These are phyloP conservation scores for Vulpes lagopus DNA, from an alignment of 2,113 vertebrate species.

Conservation along the genomic window DNA sequence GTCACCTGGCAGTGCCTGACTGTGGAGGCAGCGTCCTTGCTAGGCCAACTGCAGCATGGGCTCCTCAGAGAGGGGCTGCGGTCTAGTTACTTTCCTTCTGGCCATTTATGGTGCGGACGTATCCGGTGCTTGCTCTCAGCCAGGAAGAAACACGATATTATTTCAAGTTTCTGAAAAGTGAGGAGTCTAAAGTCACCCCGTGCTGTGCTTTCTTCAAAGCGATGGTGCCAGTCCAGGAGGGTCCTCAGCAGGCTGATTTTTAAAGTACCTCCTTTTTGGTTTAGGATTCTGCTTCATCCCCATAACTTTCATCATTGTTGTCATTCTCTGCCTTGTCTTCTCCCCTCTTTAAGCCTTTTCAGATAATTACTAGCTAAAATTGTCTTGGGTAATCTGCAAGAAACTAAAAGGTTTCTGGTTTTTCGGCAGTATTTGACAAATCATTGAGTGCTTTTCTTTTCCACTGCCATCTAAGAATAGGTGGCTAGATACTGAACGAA, in stretches of 20 bases:
- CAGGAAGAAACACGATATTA: background rate
- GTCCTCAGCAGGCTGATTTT: background rate
- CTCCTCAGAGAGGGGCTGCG: background rate
- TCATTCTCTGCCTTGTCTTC: slow-evolving; percentile 85
- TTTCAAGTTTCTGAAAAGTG: background rate
- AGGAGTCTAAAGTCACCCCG: background rate
- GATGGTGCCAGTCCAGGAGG: background rate
- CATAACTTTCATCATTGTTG: slow-evolving; percentile 42
- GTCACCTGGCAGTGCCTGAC: background rate
- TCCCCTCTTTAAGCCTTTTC: slow-evolving; percentile 89
- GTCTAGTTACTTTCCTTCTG: background rate
- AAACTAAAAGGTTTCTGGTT: slow-evolving; percentile 95
- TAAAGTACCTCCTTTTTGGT: background rate
- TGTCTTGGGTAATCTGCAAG: slow-evolving; percentile 98
- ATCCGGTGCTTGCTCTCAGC: background rate
- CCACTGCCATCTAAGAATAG: background rate
- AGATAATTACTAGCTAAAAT: slow-evolving; percentile 96
- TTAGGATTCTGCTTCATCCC: slow-evolving; percentile 79
- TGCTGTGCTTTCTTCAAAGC: background rate
- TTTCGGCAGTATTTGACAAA: slow-evolving; percentile 91
- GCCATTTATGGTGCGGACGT: background rate
- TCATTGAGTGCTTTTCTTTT: slow-evolving; percentile 84
- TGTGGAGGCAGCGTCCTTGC: too few species aligned
- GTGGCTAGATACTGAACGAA: background rate
- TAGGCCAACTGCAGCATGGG: background rate